A percentile compares a stretch with the other conserved stretches of the same genome.
Conservation (phyloP, 2,888 invertebrate genomes). For the Tigriopus californicus region DNA sequence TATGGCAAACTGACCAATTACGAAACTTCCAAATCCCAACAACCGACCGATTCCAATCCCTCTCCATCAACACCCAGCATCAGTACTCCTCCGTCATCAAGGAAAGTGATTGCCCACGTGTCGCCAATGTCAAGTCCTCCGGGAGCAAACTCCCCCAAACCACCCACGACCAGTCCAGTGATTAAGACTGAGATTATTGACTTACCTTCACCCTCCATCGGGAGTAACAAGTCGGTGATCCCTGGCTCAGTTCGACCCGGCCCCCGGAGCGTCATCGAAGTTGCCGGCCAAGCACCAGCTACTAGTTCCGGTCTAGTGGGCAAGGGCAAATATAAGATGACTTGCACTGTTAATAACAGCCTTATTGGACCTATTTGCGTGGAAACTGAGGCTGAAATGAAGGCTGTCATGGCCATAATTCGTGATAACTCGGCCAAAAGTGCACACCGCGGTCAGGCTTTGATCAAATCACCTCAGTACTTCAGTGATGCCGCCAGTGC, state of each 20-base stretch:
- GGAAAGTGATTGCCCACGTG: no score
- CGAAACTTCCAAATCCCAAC: not conserved
- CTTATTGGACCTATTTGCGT: constrained; percentile 7
- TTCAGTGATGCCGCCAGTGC: not conserved
- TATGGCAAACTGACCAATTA: constrained; percentile 2
- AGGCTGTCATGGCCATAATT: not conserved
- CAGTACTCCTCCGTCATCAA: no score
- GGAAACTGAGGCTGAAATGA: constrained; percentile 1
- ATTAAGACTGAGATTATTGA: not conserved
- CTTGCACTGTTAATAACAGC: not conserved
- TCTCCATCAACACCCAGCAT: no score
- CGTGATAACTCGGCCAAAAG: not conserved
- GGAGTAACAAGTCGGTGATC: no score
- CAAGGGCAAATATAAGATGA: not conserved
- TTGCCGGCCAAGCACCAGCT: not conserved
- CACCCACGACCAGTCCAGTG: not conserved
- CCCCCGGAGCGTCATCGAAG: not conserved
- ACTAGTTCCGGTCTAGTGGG: not conserved
- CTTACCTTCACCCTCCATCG: no score
- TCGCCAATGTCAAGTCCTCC: not conserved
- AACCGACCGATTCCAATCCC: no score
- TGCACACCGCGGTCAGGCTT: not conserved
- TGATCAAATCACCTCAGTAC: not conserved
- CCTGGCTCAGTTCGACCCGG: not conserved
- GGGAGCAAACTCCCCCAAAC: not conserved